A percentile compares a stretch with the other conserved stretches of the same genome.
phyloP scores from a whole-genome alignment of 2,888 invertebrate species.

The Synanthedon vespiformis region DNA sequence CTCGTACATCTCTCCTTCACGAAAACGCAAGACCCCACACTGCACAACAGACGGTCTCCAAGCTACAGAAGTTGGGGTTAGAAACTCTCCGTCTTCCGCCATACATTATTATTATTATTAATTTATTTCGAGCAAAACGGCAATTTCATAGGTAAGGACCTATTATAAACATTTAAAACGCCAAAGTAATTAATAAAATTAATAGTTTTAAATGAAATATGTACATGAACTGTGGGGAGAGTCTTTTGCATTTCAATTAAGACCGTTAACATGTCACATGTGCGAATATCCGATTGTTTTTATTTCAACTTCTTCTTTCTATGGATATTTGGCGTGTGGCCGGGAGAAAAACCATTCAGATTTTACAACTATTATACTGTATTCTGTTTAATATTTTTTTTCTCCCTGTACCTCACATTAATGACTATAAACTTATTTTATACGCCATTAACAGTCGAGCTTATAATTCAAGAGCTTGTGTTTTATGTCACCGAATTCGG shows the following conservation, averaged over 20 bases:
- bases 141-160: too few relatives aligned
- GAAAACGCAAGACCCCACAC: slow-evolving; percentile 5
- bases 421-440: neutral
- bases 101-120: too few relatives aligned
- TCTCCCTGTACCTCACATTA: neutral
- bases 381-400: neutral
- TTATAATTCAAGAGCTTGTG: neutral
- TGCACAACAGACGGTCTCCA: slow-evolving; percentile 7
- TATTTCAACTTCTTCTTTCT: neutral
- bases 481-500: neutral
- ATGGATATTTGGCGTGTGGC: neutral
- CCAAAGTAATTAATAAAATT: too few relatives aligned
- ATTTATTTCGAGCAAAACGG: too few relatives aligned
- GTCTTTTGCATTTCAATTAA: too few relatives aligned
- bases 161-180: too few relatives aligned
- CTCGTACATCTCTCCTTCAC: neutral
- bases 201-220: too few relatives aligned
- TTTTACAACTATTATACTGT: neutral
- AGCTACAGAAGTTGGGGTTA: slow-evolving; percentile 4
- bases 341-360: neutral
- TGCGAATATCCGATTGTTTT: neutral
- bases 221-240: too few relatives aligned
- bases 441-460: neutral
- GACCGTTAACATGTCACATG: too few relatives aligned
- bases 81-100: slow-evolving; percentile 1